Conservation (phyloP, 2,113 vertebrate species). For the Burhinus oedicnemus region DNA sequence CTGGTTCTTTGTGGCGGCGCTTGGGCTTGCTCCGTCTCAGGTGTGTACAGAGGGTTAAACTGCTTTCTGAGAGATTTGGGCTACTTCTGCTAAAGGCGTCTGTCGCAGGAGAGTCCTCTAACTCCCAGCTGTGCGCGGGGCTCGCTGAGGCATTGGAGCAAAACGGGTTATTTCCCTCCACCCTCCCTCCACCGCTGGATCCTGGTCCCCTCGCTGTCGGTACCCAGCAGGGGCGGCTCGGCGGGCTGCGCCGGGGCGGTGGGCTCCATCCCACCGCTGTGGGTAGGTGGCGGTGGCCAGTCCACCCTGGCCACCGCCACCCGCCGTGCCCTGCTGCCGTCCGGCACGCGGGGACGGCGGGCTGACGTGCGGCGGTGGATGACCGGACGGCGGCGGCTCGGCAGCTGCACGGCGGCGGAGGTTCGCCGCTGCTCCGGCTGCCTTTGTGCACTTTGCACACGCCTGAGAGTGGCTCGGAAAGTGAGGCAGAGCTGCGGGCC, state of each 20-base stretch:
- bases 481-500: not conserved
- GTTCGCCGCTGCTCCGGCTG: not conserved
- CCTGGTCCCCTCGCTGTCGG: not conserved
- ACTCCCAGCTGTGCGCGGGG: not conserved
- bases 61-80: not conserved
- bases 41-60: not conserved
- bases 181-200: not conserved
- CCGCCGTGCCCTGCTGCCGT: not conserved
- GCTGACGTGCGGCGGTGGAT: not conserved
- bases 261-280: not conserved
- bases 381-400: not conserved
- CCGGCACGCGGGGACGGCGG: not conserved
- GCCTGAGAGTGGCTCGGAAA: not conserved
- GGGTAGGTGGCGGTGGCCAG: not conserved
- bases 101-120: not conserved
- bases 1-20: not conserved
- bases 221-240: fast-evolving
- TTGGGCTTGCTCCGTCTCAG: not conserved
- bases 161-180: not conserved
- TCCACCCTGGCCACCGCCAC: not conserved
- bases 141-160: not conserved
- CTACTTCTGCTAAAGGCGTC: not conserved
- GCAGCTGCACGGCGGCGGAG: not conserved
- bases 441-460: not conserved
- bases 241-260: not conserved